These are phyloP conservation scores for Nesoenas mayeri DNA, from an alignment of 2,113 vertebrate genomes.

Conservation along the genomic window DNA sequence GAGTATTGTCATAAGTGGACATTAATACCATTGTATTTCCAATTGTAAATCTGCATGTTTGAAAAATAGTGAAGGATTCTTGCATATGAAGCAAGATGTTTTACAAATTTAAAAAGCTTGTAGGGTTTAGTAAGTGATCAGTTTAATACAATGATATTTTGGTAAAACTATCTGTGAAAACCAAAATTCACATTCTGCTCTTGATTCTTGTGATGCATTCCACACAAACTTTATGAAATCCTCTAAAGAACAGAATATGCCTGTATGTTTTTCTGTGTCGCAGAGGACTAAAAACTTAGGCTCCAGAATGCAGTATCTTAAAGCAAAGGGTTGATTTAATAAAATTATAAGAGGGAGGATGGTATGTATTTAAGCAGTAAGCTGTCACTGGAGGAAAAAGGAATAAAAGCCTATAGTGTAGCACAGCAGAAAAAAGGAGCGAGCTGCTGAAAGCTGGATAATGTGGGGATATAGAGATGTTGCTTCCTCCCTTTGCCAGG, in stretches of 20 bases:
- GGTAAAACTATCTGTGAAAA: not conserved
- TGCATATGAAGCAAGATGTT: not conserved
- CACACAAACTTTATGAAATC: not conserved
- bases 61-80: not conserved
- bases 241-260: not conserved
- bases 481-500: constrained; percentile 47
- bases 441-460: constrained; percentile 54
- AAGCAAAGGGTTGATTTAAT: not conserved
- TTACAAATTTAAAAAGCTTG: not conserved
- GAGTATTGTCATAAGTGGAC: not conserved
- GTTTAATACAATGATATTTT: not conserved
- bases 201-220: not conserved
- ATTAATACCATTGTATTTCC: not conserved
- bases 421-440: not conserved
- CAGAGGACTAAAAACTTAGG: not conserved
- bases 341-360: not conserved
- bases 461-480: constrained; percentile 54
- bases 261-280: not conserved
- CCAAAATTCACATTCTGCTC: not conserved
- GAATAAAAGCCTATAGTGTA: constrained; percentile 20
- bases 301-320: not conserved
- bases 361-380: not conserved
- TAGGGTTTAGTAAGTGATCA: not conserved
- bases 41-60: not conserved
- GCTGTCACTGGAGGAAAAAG: not conserved